phyloP scores from a whole-genome alignment of 2,888 invertebrate species.

The Alloscopus bannaensis region DNA sequence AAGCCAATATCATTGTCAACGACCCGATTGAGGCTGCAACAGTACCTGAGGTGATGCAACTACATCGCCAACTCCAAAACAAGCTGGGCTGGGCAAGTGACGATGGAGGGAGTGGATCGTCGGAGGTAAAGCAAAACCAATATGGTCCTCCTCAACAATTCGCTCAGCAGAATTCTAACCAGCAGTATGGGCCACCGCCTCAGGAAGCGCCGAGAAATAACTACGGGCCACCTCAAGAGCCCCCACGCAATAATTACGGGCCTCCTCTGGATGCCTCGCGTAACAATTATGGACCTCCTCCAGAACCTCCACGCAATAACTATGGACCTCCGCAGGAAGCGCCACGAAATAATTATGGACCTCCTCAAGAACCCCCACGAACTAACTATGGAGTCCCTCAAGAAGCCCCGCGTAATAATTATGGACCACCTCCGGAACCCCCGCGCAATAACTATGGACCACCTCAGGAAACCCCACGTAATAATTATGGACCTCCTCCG shows the following conservation, averaged over 20 bases:
- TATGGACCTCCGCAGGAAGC: conserved; percentile 51
- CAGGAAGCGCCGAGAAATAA: neutral
- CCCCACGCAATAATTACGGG: neutral
- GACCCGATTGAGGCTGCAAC: neutral
- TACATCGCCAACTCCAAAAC: conserved; percentile 40
- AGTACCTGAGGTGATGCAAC: conserved; percentile 27
- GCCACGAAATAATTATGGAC: conserved; percentile 11
- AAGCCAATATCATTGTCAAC: neutral
- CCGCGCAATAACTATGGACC: conserved; percentile 9
- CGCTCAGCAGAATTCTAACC: neutral
- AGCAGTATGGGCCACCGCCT: conserved; percentile 2
- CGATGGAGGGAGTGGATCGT: neutral
- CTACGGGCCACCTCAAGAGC: conserved; percentile 1
- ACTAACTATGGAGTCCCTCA: conserved; percentile 33
- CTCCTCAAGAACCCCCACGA: neutral
- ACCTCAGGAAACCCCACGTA: neutral
- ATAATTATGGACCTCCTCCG: conserved; percentile 13
- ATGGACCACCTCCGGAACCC: conserved; percentile 16
- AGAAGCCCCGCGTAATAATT: conserved; percentile 14
- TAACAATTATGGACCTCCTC: conserved; percentile 16
- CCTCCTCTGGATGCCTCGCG: conserved; percentile 6
- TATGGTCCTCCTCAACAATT: conserved; percentile 1
- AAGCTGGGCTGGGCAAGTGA: conserved; percentile 44
- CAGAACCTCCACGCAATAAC: neutral
- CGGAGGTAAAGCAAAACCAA: neutral